Evolutionary conservation across 2,113 vertebrate species (phyloP).

Genomic region (Lutjanus erythropterus): DNA sequence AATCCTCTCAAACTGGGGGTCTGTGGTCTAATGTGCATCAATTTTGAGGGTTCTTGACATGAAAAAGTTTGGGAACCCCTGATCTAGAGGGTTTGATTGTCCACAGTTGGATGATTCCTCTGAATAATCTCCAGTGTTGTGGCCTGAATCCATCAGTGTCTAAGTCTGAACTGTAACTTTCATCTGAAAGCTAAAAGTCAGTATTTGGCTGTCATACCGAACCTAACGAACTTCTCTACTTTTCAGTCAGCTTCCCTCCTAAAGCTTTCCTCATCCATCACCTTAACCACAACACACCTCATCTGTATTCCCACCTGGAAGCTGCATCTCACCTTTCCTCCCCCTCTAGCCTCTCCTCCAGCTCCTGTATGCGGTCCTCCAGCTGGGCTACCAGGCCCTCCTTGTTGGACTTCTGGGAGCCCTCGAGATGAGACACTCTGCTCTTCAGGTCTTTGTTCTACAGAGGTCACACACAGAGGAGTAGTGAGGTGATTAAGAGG

Average conservation of each 20-base stretch:
- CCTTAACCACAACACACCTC: not conserved
- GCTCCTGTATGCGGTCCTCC: slow-evolving; percentile 91
- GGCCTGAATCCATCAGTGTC: slow-evolving; percentile 16
- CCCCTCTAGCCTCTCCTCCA: slow-evolving; percentile 92
- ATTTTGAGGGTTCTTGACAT: too few relatives aligned
- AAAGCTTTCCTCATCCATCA: slow-evolving; percentile 12
- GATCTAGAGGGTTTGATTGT: not conserved
- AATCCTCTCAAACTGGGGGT: too few relatives aligned
- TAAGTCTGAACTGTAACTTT: not conserved
- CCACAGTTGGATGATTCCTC: not conserved
- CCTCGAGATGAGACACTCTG: slow-evolving; percentile 91
- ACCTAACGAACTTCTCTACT: slow-evolving; percentile 11
- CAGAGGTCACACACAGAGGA: slow-evolving; percentile 1
- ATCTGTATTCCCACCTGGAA: slow-evolving; percentile 1
- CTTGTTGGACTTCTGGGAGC: slow-evolving; percentile 92
- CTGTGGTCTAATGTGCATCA: too few relatives aligned
- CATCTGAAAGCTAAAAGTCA: not conserved
- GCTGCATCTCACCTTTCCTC: slow-evolving; percentile 90
- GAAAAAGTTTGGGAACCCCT: too few relatives aligned
- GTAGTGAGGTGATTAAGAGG: not conserved
- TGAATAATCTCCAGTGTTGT: not conserved
- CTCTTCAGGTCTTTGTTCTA: slow-evolving; percentile 96
- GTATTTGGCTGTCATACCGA: not conserved
- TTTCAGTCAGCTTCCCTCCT: not conserved
- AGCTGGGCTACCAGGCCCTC: slow-evolving; percentile 93